Conservation (phyloP, 2,797 vertebrate genomes). For the Mus minutoides region DNA sequence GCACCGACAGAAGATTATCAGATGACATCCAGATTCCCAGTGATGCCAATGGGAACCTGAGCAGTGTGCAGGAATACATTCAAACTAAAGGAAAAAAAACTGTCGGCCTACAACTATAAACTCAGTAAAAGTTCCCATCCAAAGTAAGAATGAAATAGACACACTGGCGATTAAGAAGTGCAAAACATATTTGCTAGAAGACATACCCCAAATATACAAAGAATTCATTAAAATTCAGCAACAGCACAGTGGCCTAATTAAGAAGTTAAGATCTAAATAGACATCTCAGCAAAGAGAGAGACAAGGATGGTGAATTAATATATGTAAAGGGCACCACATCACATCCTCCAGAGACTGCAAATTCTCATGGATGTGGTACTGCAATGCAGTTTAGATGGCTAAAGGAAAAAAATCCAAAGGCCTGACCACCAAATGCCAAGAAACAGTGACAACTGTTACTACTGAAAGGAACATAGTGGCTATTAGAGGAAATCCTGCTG, state of each 20-base stretch:
- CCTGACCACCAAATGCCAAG: neutral
- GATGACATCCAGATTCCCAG: neutral
- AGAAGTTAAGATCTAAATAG: conserved; percentile 18
- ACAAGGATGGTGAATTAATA: neutral
- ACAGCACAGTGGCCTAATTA: neutral
- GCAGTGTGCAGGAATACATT: neutral
- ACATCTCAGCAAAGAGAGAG: neutral
- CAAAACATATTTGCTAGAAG: neutral
- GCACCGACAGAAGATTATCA: neutral
- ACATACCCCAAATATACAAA: neutral
- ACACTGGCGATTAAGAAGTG: neutral
- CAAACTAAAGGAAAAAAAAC: neutral
- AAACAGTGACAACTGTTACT: neutral
- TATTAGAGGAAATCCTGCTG: neutral
- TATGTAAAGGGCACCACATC: neutral
- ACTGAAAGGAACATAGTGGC: neutral
- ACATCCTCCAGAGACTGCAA: neutral
- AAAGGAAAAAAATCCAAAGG: neutral
- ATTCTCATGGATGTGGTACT: neutral
- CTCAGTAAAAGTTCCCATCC: neutral
- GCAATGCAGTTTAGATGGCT: too few species aligned
- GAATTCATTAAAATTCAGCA: conserved; percentile 7
- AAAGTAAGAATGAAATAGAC: neutral
- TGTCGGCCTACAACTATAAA: neutral
- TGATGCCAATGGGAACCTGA: neutral